Base-by-base conservation (phyloP, 1,140 invertebrate species). In the Cardiocondyla obscurior region DNA sequence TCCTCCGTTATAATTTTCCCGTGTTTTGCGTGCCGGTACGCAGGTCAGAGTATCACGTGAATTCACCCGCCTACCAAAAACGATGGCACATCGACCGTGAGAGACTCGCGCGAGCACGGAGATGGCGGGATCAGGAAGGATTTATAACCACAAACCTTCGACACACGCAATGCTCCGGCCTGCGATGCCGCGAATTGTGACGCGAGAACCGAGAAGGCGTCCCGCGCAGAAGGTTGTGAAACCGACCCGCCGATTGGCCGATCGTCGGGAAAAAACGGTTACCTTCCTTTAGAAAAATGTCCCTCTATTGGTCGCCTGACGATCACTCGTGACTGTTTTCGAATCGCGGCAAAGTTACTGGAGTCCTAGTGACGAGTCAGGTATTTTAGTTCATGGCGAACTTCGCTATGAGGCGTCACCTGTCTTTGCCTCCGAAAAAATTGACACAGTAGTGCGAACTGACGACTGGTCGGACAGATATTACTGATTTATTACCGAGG, bases 101-200 rank as follows among this genome's bases (percentile, higher is more conserved):
- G 2, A 51, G 3, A 36, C 53, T n/a, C 64, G 81, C 2, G 16
- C 4, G 53, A 1, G 28, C 46, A n/a, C 64, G 83, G 76, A 86
- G 49, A 89, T 89, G 88, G 88, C 85, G 88, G 88, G 85, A n/a
- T n/a, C n/a, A n/a, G n/a, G n/a, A n/a, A n/a, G n/a, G n/a, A 90
- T 86, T 87, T 89, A 62, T 82, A 88, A 90, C 85, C 87, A n/a
- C n/a, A 79, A 89, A 89, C 84, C 46, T 19, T 22, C 58, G 39
- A 42, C 10, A 36, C 44, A 49, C 42, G 70, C 73, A 36, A 77
- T 58, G 42, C 44, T 46, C 7, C 25, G 22, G 8, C 7, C 25
- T 33, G 8, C 7, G 58, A 65, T 39, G 46, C 60, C 46, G 44
- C 74, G 60, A 77, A 53, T 77, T 49, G 25, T 30, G 53, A 30